Evolutionary conservation across 2,888 invertebrate genomes (phyloP).

Genomic region (Machimus rusticus): DNA sequence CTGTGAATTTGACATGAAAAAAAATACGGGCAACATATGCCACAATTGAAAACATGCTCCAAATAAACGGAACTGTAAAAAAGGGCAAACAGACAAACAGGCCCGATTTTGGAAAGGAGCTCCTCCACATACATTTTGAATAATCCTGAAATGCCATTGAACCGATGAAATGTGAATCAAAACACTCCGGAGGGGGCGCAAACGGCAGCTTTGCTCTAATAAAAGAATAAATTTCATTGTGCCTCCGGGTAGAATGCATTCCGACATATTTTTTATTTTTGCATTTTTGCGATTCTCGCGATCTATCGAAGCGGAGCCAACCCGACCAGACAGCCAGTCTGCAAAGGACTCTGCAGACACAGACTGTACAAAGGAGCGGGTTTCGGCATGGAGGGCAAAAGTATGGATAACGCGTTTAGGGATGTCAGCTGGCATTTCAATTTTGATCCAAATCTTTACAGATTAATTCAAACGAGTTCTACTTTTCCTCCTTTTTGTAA

Average conservation of each 20-base stretch:
- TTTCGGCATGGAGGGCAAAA: neutral
- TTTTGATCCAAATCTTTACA: conserved; percentile 19
- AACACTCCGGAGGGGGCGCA: neutral
- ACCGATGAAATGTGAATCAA: neutral
- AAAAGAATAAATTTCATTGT: conserved; percentile 22
- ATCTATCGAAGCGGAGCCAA: neutral
- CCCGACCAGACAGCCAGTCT: neutral
- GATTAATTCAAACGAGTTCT: neutral
- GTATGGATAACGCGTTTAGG: neutral
- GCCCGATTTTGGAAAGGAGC: neutral
- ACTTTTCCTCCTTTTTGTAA: neutral
- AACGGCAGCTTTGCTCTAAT: neutral
- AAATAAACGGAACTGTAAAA: neutral
- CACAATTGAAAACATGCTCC: neutral
- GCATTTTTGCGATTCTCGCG: neutral
- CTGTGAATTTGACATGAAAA: neutral
- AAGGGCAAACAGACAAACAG: neutral
- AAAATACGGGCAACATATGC: neutral
- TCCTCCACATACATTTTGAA: neutral
- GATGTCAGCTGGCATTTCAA: neutral
- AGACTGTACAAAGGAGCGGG: neutral
- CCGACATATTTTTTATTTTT: neutral
- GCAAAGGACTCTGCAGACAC: neutral
- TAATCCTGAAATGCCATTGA: neutral
- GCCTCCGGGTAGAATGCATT: neutral